Base-by-base conservation (phyloP, 1,140 invertebrate genomes). In the Drosophila sulfurigaster region DNA sequence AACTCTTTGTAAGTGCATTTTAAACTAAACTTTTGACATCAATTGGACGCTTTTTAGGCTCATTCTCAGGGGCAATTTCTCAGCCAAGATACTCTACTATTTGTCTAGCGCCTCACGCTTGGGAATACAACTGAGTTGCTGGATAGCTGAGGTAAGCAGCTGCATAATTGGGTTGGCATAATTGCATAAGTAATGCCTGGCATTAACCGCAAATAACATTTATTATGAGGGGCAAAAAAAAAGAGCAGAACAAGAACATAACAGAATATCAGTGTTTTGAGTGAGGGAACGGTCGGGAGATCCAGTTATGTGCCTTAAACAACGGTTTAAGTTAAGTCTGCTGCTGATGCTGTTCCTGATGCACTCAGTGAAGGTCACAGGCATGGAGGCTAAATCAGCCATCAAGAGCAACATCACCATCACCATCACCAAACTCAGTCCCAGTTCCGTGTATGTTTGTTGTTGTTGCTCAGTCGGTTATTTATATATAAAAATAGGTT, bases 401-500 rank as follows among this genome's bases (percentile, higher is more conserved):
- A 25, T 25, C 20, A 25, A 25, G 20, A 25, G 20, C 20, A 25
- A n/a, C 41, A 45, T 10, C 35, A 57, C 13, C 35, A 43, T 45
- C 73, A 77, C 56, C 65, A 57, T 70, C 75, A 70, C 67, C 38
- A 54, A 41, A 65, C 52, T 60, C 70, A 87, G 30, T 35, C 70
- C 49, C 77, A 88, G 80, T 79, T 74, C 76, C 83, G 83, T 74
- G 69, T 66, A 16, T 28, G 5, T 45, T 10, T 68, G 46, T 58
- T 54, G 28, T 32, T 54, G 51, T 13, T 54, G 28, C 5, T 25
- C 28, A 38, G 35, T 38, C 10, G 35, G 10, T 28, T 51, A 20
- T 67, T 52, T 60, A 52, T 88, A 69, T 87, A 87, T 83, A 87
- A 83, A 87, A 88, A 88, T 88, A 88, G 83, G 85, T 68, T 76